Evolutionary conservation across 2,888 invertebrate species (phyloP).

Genomic region (Enchytraeus crypticus): DNA sequence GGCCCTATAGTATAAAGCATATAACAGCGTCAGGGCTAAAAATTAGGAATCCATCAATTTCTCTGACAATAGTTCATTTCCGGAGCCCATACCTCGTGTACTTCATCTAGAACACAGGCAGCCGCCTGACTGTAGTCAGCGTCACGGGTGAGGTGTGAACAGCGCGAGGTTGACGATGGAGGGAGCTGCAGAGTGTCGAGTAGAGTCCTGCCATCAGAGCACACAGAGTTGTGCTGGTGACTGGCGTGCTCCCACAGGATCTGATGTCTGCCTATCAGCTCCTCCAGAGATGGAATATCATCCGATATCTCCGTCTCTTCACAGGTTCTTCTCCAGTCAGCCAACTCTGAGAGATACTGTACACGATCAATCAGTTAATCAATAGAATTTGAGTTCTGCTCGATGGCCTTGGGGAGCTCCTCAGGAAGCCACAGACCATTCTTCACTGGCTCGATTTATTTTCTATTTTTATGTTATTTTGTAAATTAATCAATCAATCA

Average conservation of each 20-base stretch:
- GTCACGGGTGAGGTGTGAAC: slow-evolving; percentile 48
- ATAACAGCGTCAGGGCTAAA: too few species aligned
- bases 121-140: slow-evolving; percentile 90
- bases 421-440: neutral
- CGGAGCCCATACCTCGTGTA: slow-evolving; percentile 76
- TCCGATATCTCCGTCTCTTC: slow-evolving; percentile 58
- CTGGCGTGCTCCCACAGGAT: slow-evolving; percentile 48
- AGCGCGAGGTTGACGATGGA: slow-evolving; percentile 44
- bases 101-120: slow-evolving; percentile 87
- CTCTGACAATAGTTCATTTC: too few species aligned
- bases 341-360: slow-evolving; percentile 59
- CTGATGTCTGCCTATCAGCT: slow-evolving; percentile 83
- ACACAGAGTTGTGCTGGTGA: slow-evolving; percentile 28
- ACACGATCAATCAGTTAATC: too few species aligned
- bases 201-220: slow-evolving; percentile 51
- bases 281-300: slow-evolving; percentile 79
- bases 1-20: too few species aligned
- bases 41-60: too few species aligned
- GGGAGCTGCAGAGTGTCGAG: slow-evolving; percentile 51
- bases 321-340: slow-evolving; percentile 85
- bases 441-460: too few species aligned
- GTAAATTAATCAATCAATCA: too few species aligned
- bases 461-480: too few species aligned
- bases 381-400: too few species aligned
- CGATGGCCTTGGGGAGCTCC: too few species aligned